These are phyloP conservation scores for Bombus confusus DNA, from an alignment of 1,140 invertebrate genomes.

Conservation along the genomic window DNA sequence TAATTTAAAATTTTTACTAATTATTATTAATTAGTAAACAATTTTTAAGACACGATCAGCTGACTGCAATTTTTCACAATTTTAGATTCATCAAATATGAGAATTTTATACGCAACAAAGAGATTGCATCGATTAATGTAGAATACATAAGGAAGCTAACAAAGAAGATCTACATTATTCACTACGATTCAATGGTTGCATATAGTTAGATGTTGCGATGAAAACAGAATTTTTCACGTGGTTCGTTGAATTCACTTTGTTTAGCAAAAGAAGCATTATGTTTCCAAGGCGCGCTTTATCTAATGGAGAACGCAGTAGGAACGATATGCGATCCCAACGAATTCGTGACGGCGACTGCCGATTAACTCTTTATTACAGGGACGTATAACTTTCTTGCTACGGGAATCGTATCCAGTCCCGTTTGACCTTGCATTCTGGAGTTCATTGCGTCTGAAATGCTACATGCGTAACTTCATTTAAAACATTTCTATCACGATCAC, in stretches of 20 bases:
- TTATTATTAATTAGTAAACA: background rate
- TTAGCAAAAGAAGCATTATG: background rate
- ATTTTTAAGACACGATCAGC: background rate
- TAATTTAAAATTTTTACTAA: too few relatives aligned
- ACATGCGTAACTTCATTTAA: background rate
- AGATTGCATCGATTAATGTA: background rate
- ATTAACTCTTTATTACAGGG: background rate
- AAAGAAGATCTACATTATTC: background rate
- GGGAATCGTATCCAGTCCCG: background rate
- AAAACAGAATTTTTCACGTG: background rate
- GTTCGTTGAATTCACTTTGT: background rate
- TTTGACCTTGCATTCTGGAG: background rate
- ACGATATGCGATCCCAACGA: background rate
- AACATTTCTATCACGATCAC: background rate
- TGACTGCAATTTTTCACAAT: background rate
- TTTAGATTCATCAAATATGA: background rate
- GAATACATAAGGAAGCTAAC: background rate
- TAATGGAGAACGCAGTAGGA: background rate
- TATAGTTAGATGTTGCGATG: background rate
- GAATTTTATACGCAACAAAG: too few relatives aligned
- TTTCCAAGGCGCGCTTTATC: background rate
- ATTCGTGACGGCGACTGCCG: constrained; percentile 8
- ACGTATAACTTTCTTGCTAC: background rate
- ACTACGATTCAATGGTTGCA: too few relatives aligned
- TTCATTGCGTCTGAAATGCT: background rate